Base-by-base conservation (phyloP, 2,113 vertebrate genomes). In the Oreocharis arfaki region DNA sequence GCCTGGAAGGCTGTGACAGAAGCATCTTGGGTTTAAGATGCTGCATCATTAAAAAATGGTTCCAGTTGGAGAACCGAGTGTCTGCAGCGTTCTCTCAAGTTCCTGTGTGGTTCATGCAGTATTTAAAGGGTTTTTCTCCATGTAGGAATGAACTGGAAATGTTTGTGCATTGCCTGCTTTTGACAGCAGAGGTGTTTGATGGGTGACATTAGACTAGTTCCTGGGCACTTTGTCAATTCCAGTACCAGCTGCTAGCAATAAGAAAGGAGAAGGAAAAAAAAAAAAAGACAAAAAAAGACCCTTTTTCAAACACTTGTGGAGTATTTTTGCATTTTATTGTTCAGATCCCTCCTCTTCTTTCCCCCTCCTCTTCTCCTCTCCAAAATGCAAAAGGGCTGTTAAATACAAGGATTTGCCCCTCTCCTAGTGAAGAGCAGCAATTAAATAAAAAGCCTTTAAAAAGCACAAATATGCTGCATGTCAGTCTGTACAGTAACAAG, bases 381-480 rank as follows among this genome's bases (percentile, higher is more conserved):
- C n/a, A 19, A 65, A 96, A 93, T 4, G 11, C 56, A 64, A n/a
- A 92, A 96, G 95, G 91, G 74, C 95, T 89, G 82, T 59, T 69
- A 83, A 84, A 84, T 50, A 56, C 5, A 68, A 76, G 39, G 49
- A 76, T 87, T 75, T 93, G 28, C 10, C 2, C 59, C 22, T 77
- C 79, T 37, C 46, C 37, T 67, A 33, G 50, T 42, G 33, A 85
- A 59, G 49, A 68, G 65, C 68, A 70, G 77, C 74, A 78, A 79
- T 86, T 81, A 71, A 88, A 52, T 46, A 65, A 78, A 83, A 71
- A 94, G 83, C 76, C 89, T 88, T 81, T 93, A 80, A 87, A 83
- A 93, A 90, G 74, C 74, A 87, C 93, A 94, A 95, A 64, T 50
- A 90, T 26, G 84, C 94, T 76, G 84, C 84, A 27, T 90, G 93